phyloP scores from a whole-genome alignment of 2,113 vertebrate genomes.

The Gobius niger region DNA sequence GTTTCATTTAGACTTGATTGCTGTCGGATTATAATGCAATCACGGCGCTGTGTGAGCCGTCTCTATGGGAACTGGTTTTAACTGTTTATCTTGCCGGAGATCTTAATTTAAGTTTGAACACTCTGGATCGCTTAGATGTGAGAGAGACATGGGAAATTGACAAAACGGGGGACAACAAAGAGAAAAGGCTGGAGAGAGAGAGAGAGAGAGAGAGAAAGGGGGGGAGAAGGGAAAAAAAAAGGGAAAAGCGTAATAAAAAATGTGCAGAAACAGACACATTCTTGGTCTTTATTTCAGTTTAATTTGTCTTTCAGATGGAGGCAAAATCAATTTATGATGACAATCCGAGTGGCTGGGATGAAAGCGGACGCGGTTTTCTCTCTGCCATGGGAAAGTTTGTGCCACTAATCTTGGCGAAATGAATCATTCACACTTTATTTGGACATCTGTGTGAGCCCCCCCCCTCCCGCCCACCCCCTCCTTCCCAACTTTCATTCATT shows the following conservation, averaged over 20 bases:
- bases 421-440: constrained; percentile 82
- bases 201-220: constrained; percentile 36
- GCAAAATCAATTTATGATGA: constrained; percentile 99
- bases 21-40: constrained; percentile 99
- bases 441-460: constrained; percentile 78
- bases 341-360: constrained; percentile 89
- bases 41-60: constrained; percentile 99
- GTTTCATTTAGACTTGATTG: constrained; percentile 99
- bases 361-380: constrained; percentile 82
- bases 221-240: constrained; percentile 64
- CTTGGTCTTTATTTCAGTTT: constrained; percentile 97
- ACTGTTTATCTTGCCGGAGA: constrained; percentile 99
- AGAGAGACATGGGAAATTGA: constrained; percentile 96
- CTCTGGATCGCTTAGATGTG: constrained; percentile 99
- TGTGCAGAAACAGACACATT: constrained; percentile 90
- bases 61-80: constrained; percentile 99
- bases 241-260: constrained; percentile 60
- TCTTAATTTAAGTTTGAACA: constrained; percentile 99
- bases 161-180: constrained; percentile 74
- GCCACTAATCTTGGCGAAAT: constrained; percentile 81
- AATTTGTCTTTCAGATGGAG: constrained; percentile 96
- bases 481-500: constrained; percentile 67
- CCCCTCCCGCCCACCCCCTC: constrained; percentile 1
- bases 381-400: constrained; percentile 94
- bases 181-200: constrained; percentile 3